A percentile compares a stretch with the other conserved stretches of the same genome.
Evolutionary conservation across 2,113 vertebrate genomes (phyloP).

Genomic region (Labeo catla): DNA sequence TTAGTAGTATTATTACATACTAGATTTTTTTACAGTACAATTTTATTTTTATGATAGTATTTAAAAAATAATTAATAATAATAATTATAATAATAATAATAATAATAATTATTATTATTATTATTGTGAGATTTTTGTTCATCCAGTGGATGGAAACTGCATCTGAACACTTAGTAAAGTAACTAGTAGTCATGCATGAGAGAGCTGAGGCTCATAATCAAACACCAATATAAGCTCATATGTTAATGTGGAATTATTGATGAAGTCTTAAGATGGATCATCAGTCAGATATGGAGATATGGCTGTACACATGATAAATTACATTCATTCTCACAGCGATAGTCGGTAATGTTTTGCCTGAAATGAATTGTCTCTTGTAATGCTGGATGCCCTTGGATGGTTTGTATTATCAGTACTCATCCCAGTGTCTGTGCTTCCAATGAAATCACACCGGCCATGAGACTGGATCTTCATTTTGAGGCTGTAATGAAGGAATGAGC

Average conservation of each 20-base stretch:
- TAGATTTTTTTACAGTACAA: neutral
- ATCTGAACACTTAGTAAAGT: neutral
- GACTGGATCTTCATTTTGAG: neutral
- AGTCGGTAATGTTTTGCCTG: neutral
- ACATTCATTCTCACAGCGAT: neutral
- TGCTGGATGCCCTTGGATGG: neutral
- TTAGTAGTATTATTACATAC: too few relatives aligned
- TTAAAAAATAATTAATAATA: neutral
- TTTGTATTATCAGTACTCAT: slow-evolving; percentile 1
- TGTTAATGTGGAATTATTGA: slow-evolving; percentile 41
- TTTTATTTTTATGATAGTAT: neutral
- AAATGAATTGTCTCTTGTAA: slow-evolving; percentile 4
- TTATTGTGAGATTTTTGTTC: neutral
- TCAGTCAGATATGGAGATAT: slow-evolving; percentile 18
- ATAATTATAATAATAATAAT: neutral
- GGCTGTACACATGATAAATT: slow-evolving; percentile 12
- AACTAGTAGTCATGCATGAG: neutral
- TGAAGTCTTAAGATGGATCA: neutral
- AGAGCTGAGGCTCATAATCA: slow-evolving; percentile 4
- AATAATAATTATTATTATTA: neutral
- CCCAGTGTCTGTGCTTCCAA: neutral
- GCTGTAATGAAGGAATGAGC: neutral
- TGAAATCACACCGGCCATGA: neutral
- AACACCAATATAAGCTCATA: slow-evolving; percentile 10
- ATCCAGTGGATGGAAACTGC: neutral